Evolutionary conservation across 2,888 invertebrate species (phyloP).

Genomic region (Argynnis bischoffii): DNA sequence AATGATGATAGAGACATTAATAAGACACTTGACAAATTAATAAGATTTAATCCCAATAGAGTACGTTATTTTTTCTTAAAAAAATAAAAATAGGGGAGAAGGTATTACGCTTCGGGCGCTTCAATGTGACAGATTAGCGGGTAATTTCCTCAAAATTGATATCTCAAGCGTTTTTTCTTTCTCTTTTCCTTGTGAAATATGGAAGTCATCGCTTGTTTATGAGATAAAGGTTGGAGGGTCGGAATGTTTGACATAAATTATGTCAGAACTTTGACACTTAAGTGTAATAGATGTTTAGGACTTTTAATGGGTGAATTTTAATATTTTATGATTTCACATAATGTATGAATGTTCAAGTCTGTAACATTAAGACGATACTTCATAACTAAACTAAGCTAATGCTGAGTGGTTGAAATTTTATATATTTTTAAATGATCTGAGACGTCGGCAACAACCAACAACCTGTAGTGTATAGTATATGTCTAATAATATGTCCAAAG

Average conservation of each 20-base stretch:
- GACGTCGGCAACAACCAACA: too few relatives aligned
- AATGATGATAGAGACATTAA: neutral
- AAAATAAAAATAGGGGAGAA: slow-evolving; percentile 61
- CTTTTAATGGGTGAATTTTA: neutral
- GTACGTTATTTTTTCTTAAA: slow-evolving; percentile 6
- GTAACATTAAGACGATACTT: neutral
- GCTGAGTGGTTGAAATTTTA: too few relatives aligned
- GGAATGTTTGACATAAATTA: slow-evolving; percentile 62
- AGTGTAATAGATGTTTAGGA: neutral
- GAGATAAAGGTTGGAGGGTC: slow-evolving; percentile 49
- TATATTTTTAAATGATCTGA: too few relatives aligned
- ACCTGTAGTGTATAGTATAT: too few relatives aligned
- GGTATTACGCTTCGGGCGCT: slow-evolving; percentile 67
- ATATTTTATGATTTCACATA: neutral
- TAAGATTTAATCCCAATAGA: slow-evolving; percentile 8
- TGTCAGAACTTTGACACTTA: slow-evolving; percentile 21
- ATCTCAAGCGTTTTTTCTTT: slow-evolving; percentile 68
- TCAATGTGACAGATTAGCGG: slow-evolving; percentile 79
- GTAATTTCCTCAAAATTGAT: slow-evolving; percentile 80
- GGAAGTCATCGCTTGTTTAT: slow-evolving; percentile 65
- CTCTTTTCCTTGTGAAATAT: slow-evolving; percentile 57
- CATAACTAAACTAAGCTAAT: neutral
- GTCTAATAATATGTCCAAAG: too few relatives aligned
- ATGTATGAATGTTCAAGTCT: neutral
- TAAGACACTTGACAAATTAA: slow-evolving; percentile 16